Evolutionary conservation across 2,797 vertebrate species (phyloP).

Genomic region (Characodon lateralis): DNA sequence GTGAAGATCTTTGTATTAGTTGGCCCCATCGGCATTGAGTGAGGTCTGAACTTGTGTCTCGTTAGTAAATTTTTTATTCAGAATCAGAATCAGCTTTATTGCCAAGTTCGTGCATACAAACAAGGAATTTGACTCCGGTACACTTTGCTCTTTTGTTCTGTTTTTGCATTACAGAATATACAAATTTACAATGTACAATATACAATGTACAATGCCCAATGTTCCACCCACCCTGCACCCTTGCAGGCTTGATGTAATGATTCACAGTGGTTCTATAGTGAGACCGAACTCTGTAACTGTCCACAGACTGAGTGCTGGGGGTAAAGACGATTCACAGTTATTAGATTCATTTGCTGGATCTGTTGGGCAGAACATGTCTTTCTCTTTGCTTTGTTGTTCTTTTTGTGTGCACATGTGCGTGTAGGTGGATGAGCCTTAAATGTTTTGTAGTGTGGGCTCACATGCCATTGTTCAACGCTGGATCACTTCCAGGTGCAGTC

Average conservation of each 20-base stretch:
- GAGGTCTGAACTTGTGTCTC: conserved; percentile 38
- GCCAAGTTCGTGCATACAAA: too few species aligned
- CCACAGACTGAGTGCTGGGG: conserved; percentile 24
- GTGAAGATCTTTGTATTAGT: conserved; percentile 43
- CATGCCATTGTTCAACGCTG: conserved; percentile 22
- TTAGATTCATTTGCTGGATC: conserved; percentile 26
- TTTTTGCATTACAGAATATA: too few species aligned
- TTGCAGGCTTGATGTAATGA: conserved; percentile 27
- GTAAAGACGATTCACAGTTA: conserved; percentile 25
- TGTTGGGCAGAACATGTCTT: conserved; percentile 24
- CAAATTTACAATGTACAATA: too few species aligned
- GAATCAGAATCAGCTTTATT: too few species aligned
- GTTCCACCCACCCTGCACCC: not conserved
- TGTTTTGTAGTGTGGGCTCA: conserved; percentile 20
- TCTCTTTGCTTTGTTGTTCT: conserved; percentile 8
- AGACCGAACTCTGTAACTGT: conserved; percentile 18
- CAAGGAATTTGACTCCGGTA: too few species aligned
- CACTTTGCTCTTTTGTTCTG: too few species aligned
- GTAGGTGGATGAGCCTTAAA: conserved; percentile 6
- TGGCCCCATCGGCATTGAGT: conserved; percentile 33
- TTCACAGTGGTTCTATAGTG: conserved; percentile 1
- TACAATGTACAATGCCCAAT: too few species aligned
- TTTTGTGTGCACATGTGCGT: conserved; percentile 1
- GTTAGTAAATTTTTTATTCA: conserved; percentile 48
- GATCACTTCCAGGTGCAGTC: conserved; percentile 39